phyloP scores from a whole-genome alignment of 1,140 invertebrate species.

The Camponotus vicinus region DNA sequence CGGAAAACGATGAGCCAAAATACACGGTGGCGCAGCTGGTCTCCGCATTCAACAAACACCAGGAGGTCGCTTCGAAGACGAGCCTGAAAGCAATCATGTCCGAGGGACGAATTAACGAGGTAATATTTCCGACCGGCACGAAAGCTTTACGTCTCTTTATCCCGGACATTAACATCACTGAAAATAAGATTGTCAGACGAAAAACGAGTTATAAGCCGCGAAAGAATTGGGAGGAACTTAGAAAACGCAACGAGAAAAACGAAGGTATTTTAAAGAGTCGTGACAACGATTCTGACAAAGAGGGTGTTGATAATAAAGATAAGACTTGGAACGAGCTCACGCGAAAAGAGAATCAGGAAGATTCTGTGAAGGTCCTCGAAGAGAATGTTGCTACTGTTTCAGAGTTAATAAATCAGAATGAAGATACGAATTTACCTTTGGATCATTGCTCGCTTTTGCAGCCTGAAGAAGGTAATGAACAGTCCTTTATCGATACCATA shows the following conservation, averaged over 20 bases:
- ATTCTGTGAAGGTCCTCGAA: background rate
- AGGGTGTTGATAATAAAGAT: conserved; percentile 80
- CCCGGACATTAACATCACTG: conserved; percentile 86
- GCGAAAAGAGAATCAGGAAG: background rate
- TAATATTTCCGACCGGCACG: conserved; percentile 86
- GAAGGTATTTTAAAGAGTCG: conserved; percentile 81
- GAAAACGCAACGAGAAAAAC: conserved; percentile 84
- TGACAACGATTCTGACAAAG: conserved; percentile 80
- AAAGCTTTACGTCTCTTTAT: conserved; percentile 86
- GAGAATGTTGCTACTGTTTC: background rate
- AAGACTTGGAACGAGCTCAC: conserved; percentile 32
- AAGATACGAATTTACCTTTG: background rate
- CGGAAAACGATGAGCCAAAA: conserved; percentile 86
- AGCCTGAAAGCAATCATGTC: conserved; percentile 86
- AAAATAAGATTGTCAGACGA: conserved; percentile 83
- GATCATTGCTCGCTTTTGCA: conserved; percentile 72
- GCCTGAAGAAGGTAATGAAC: conserved; percentile 50
- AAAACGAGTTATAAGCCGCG: conserved; percentile 85
- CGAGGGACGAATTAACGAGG: conserved; percentile 82
- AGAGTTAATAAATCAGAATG: background rate
- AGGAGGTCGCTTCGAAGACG: conserved; percentile 86
- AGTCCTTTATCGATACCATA: conserved; percentile 65
- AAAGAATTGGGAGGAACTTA: conserved; percentile 85
- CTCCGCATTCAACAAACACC: conserved; percentile 87
- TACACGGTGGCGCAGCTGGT: conserved; percentile 87